Percentiles rank a stretch among this genome's conserved stretches.
Conservation (phyloP, 2,888 invertebrate genomes). For the Pharmacophagus antenor region DNA sequence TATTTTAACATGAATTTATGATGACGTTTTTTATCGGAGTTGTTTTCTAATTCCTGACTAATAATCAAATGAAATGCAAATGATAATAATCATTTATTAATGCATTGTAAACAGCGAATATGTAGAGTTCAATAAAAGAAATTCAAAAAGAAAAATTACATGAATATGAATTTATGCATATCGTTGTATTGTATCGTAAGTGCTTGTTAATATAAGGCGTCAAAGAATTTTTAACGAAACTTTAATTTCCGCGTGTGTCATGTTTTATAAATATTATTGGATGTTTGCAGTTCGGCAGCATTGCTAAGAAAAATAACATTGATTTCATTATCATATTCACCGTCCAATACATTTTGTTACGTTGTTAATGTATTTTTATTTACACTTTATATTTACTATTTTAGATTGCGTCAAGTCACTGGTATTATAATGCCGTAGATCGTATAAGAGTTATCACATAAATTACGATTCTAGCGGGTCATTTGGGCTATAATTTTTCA, state of each 20-base stretch:
- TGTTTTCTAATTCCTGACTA: slow-evolving; percentile 20
- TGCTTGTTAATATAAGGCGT: background rate
- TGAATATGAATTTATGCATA: too few species aligned
- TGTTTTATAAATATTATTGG: background rate
- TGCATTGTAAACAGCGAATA: background rate
- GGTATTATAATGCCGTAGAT: background rate
- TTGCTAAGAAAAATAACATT: slow-evolving; percentile 13
- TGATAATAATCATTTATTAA: slow-evolving; percentile 6
- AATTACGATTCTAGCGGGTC: too few species aligned
- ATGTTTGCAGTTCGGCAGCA: background rate
- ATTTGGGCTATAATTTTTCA: too few species aligned
- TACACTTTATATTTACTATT: background rate
- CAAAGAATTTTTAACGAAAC: background rate
- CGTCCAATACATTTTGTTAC: background rate
- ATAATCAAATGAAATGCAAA: slow-evolving; percentile 2
- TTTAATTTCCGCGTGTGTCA: too few species aligned
- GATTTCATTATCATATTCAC: slow-evolving; percentile 15
- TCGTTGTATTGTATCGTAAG: too few species aligned
- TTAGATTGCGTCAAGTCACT: background rate
- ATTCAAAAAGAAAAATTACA: background rate
- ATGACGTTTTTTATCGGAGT: background rate
- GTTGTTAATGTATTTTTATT: slow-evolving; percentile 1
- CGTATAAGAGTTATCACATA: too few species aligned
- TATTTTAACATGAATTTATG: background rate
- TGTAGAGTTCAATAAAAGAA: background rate